Conservation (phyloP, 2,797 vertebrate genomes). For the Sebastes hubbsi region DNA sequence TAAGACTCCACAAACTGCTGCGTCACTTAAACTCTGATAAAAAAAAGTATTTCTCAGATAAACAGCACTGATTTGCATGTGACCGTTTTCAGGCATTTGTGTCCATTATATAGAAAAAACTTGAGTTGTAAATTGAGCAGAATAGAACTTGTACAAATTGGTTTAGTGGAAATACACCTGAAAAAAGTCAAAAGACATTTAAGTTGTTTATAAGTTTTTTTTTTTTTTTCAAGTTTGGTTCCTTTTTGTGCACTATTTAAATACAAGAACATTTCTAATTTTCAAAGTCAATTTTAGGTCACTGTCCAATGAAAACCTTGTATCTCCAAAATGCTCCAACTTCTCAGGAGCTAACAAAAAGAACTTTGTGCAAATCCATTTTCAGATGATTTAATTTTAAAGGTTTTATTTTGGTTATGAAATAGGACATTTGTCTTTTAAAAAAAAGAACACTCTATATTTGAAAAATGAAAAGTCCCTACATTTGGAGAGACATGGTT, state of each 20-base stretch:
- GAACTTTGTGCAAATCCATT: not conserved
- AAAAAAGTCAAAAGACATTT: not conserved
- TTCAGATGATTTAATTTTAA: not conserved
- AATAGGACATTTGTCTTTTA: not conserved
- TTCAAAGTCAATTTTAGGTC: not conserved
- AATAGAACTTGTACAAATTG: slow-evolving; percentile 39
- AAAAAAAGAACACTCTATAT: not conserved
- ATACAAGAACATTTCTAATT: not conserved
- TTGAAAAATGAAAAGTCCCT: not conserved
- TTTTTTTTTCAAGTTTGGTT: not conserved
- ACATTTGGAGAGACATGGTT: not conserved
- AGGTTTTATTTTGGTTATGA: not conserved
- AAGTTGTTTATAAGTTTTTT: no score
- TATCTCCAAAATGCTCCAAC: not conserved
- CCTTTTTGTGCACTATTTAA: not conserved
- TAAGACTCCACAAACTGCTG: not conserved
- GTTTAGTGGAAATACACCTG: slow-evolving; percentile 23
- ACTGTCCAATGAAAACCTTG: not conserved
- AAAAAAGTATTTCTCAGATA: not conserved
- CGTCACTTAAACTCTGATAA: not conserved
- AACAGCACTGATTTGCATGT: slow-evolving; percentile 9
- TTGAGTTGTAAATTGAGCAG: slow-evolving; percentile 1
- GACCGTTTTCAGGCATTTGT: slow-evolving; percentile 9
- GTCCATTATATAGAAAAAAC: slow-evolving; percentile 7
- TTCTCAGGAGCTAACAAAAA: not conserved